Evolutionary conservation across 2,888 invertebrate species (phyloP), one percentile per base, ranked within the genome.

Genomic region (Terebella lapidaria): DNA sequence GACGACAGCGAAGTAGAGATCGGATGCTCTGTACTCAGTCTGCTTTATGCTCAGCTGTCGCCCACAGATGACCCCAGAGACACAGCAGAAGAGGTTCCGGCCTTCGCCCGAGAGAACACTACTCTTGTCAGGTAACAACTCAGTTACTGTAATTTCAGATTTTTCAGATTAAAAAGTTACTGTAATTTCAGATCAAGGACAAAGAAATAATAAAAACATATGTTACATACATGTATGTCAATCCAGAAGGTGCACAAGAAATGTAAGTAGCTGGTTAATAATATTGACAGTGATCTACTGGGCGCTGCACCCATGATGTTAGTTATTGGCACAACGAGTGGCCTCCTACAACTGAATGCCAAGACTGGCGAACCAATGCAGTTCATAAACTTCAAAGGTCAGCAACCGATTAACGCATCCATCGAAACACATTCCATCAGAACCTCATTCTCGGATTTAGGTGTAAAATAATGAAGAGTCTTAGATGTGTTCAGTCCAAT

Each of bases 301-400:
- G 62, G 70, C 4, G 35, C 54, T 22, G 66, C 74, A 3, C 72
- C 75, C 2, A 67, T 71, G 54, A 67, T 71, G 54, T 56, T 77
- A 42, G 63, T 72, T 49, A 63, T 76, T 20, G 74, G 71, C 5
- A 74, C 74, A 26, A 70, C 74, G 25, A 70, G 71, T 28, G 67
- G 70, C 3, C 42, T 75, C 2, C 27, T 77, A 2, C 72, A 73
- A 53, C 56, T 76, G 20, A 72, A 76, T 62, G 70, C 76, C 27
- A 70, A 66, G 55, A 73, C 74, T 3, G 60, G 73, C 58, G 74
- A 77, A 46, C 53, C 68, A 1, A 60, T 65, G 24, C 49, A 60
- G 20, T 69, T 61, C 54, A 55, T 70, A 15, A 71, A 71, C 63
- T 64, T 76, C 2, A 60, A 63, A 58, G 65, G 65, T 65, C 25